Conservation (phyloP, 2,797 vertebrate genomes). For the Myotis pilosus region DNA sequence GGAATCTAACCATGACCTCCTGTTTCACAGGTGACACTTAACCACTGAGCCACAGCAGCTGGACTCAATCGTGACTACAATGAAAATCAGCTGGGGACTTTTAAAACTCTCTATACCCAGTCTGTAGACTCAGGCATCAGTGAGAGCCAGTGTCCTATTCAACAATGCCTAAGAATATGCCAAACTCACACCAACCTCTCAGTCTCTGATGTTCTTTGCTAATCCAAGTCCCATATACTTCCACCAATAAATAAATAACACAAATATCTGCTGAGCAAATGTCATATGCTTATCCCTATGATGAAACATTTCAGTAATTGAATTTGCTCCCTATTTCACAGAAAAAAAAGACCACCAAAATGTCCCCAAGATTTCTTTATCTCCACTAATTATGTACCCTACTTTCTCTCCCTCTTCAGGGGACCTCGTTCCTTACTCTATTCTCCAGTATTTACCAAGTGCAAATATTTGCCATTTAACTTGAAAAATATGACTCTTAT, state of each 20-base stretch:
- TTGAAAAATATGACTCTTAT: neutral
- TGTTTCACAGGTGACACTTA: no score
- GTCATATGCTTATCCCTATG: neutral
- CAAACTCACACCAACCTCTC: neutral
- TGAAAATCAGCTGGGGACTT: neutral
- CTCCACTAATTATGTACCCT: neutral
- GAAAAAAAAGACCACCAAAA: neutral
- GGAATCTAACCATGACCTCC: no score
- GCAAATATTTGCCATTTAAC: neutral
- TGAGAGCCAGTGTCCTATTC: neutral
- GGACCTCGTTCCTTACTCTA: neutral
- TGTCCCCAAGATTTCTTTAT: neutral
- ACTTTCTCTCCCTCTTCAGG: neutral
- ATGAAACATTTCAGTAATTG: neutral
- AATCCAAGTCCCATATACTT: neutral
- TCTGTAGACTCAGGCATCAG: neutral
- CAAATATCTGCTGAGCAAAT: conserved; percentile 2
- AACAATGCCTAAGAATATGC: neutral
- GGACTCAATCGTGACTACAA: neutral
- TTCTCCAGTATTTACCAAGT: neutral
- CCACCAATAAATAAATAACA: neutral
- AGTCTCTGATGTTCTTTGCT: neutral
- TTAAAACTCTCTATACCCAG: neutral
- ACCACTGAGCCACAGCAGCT: no score
- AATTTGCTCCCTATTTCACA: neutral